Evolutionary conservation across 2,888 invertebrate species (phyloP).

Genomic region (Ariolimax columbianus): DNA sequence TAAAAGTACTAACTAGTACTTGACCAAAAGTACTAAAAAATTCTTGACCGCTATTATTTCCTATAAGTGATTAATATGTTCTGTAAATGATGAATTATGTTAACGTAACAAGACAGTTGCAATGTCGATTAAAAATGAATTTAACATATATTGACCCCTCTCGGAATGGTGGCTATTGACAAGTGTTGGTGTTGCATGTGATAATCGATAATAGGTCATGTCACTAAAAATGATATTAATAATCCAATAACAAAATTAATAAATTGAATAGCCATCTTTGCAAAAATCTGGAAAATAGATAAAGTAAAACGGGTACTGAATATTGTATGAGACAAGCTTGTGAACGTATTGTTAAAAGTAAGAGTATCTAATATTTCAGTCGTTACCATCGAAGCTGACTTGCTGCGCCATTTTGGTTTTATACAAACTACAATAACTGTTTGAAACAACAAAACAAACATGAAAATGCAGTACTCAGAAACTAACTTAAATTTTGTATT

Average conservation of each 20-base stretch:
- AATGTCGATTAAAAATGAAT: too few species aligned
- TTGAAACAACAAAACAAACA: neutral
- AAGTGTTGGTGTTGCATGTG: too few species aligned
- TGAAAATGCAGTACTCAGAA: neutral
- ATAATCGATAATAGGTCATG: neutral
- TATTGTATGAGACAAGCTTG: neutral
- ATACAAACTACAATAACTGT: neutral
- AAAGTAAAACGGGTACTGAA: neutral
- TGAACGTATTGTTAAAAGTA: neutral
- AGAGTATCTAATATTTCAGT: neutral
- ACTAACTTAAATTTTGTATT: neutral
- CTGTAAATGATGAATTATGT: too few species aligned
- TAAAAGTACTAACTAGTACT: too few species aligned
- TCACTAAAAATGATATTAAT: neutral
- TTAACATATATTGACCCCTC: too few species aligned
- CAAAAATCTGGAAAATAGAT: neutral
- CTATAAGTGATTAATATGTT: too few species aligned
- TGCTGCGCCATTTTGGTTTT: constrained; percentile 65
- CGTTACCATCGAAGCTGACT: constrained; percentile 67
- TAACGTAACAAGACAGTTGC: too few species aligned
- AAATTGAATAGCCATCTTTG: neutral
- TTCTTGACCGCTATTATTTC: too few species aligned
- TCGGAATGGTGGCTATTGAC: too few species aligned
- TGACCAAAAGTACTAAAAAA: too few species aligned
- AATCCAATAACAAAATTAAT: neutral